A percentile compares a stretch with the other conserved stretches of the same genome.
Evolutionary conservation across 2,113 vertebrate genomes (phyloP).

Genomic region (Rousettus leschenaultii): DNA sequence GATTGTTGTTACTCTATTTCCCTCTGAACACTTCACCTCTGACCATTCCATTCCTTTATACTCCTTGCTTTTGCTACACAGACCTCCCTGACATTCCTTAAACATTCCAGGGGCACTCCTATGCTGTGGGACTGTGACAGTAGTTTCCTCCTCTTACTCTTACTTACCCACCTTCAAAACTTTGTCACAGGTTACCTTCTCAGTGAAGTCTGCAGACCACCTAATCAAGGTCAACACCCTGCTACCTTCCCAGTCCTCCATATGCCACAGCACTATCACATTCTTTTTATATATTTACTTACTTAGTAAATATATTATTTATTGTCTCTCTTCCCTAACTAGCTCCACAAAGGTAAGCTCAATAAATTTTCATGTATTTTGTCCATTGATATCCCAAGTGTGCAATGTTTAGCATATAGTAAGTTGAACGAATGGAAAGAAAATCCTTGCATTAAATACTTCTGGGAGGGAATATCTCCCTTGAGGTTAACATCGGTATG

Average conservation of each 20-base stretch:
- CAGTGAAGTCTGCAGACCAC: background rate
- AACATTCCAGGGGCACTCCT: background rate
- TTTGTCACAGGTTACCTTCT: background rate
- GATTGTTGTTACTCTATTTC: background rate
- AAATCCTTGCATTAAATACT: background rate
- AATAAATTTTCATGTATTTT: background rate
- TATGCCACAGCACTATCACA: background rate
- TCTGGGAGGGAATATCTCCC: background rate
- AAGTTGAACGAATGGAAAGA: background rate
- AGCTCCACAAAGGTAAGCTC: background rate
- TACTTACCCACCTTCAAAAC: background rate
- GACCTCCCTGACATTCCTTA: background rate
- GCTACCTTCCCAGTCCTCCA: background rate
- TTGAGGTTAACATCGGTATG: background rate
- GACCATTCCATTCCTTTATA: background rate
- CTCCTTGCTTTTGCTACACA: background rate
- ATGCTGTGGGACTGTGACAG: background rate
- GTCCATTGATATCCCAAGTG: background rate
- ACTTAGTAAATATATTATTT: background rate
- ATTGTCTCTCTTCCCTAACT: background rate
- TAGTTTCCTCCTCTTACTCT: background rate
- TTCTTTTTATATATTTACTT: background rate
- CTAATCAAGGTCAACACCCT: background rate
- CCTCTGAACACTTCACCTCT: background rate
- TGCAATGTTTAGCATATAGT: background rate